These are phyloP conservation scores for Ommatoiulus sabulosus DNA, from an alignment of 2,888 invertebrate genomes.

Conservation along the genomic window DNA sequence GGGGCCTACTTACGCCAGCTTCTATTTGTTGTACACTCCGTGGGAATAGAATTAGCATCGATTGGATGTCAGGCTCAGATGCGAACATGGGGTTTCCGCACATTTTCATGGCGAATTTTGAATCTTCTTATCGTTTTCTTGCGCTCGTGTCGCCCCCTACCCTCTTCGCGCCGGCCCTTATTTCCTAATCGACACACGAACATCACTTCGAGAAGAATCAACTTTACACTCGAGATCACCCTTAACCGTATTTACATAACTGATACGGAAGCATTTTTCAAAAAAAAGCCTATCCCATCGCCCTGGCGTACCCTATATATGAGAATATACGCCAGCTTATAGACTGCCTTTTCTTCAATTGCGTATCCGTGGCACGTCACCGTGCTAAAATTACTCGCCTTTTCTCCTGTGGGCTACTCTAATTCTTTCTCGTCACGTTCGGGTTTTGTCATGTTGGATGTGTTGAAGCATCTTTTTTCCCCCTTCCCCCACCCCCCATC, in stretches of 20 bases:
- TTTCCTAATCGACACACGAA: constrained; percentile 19
- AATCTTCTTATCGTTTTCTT: background rate
- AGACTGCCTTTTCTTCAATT: background rate
- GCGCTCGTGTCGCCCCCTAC: background rate
- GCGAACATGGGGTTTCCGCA: background rate
- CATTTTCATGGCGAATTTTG: background rate
- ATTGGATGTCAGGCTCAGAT: background rate
- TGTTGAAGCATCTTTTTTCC: background rate
- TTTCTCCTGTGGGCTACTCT: background rate
- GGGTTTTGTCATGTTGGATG: constrained; percentile 17
- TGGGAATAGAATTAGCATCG: constrained; percentile 19
- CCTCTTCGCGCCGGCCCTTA: background rate
- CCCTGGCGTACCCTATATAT: background rate
- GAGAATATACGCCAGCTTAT: background rate
- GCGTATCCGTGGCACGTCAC: background rate
- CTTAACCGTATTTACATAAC: constrained; percentile 19
- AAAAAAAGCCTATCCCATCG: constrained; percentile 9
- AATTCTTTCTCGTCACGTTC: background rate
- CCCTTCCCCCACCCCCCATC: background rate
- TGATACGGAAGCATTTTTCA: constrained; percentile 2
- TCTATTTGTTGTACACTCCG: background rate
- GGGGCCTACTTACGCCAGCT: background rate
- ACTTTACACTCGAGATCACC: constrained; percentile 19
- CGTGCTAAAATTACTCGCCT: background rate
- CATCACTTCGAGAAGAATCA: constrained; percentile 19